Base-by-base conservation (phyloP, 2,797 vertebrate genomes). In the Malurus leucopterus region DNA sequence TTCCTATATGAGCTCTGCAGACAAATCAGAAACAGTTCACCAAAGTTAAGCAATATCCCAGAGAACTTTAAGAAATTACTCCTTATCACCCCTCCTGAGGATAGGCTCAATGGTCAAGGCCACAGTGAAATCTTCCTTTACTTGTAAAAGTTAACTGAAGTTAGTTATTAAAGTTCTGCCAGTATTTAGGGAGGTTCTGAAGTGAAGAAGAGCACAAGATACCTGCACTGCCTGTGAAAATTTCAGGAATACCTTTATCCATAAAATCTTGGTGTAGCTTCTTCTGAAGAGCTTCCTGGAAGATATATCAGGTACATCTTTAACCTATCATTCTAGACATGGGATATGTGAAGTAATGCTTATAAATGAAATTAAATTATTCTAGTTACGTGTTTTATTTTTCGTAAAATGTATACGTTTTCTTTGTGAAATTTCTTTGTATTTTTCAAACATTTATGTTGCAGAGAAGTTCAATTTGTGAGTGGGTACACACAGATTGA, bases 161-260 rank as follows among this genome's bases (percentile, higher is more conserved):
- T 99, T 99, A 99, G 98, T 98, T 97, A 99, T 99, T 99, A 99
- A 97, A 98, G 93, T 88, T 46, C 74, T 81, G 67, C 55, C 71
- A 86, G 88, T 96, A 97, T 96, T 96, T 97, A 96, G 93, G 65
- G 79, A 84, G 75, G 72, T 65, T 47, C 78, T 94, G 71, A 87
- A 89, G 75, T 91, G 74, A 92, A 94, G 84, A 89, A 74, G 73
- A 90, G 57, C 51, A 88, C 38, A 67, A 83, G 63, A 70, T 73
- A 86, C 81, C 73, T 79, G 77, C 34, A 49, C 32, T 78, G 73
- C 29, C 75, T 93, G 62, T 89, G 82, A 77, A 84, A 94, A 91
- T 92, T 50, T 82, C 80, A 44, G 53, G 57, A 44, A 61, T 74
- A 86, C 12, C 50, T 90, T 88, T 78, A 72, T 58, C 49, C 32